phyloP scores from a whole-genome alignment of 2,797 vertebrate species.

The Neostethus bicornis region DNA sequence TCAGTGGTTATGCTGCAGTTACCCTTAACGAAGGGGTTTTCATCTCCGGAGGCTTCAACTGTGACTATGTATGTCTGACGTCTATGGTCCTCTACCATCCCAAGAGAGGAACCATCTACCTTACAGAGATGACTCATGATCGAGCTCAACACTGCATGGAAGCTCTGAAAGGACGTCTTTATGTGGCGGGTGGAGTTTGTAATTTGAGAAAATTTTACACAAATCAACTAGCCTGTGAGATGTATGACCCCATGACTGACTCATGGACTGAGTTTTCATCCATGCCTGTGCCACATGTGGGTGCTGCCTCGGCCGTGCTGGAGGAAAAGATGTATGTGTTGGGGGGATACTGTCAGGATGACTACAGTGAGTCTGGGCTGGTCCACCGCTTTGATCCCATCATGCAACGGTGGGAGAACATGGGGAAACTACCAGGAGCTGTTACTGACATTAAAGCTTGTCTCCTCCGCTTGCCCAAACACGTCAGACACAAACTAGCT shows the following conservation, averaged over 20 bases:
- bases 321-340: conserved; percentile 79
- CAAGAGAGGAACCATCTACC: conserved; percentile 64
- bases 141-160: conserved; percentile 83
- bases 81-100: conserved; percentile 78
- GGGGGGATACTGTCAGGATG: conserved; percentile 81
- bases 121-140: conserved; percentile 75
- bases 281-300: conserved; percentile 74
- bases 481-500: conserved; percentile 52
- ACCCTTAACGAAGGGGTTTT: conserved; percentile 66
- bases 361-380: conserved; percentile 74
- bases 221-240: conserved; percentile 76
- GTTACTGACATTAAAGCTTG: conserved; percentile 75
- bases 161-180: conserved; percentile 63
- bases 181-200: conserved; percentile 74
- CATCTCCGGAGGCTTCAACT: conserved; percentile 81
- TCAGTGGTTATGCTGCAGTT: conserved; percentile 73
- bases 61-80: conserved; percentile 73
- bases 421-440: conserved; percentile 75
- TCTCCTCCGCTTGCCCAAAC: conserved; percentile 67
- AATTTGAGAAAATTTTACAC: conserved; percentile 76
- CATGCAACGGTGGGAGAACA: conserved; percentile 71
- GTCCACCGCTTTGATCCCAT: conserved; percentile 75
- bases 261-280: conserved; percentile 63
- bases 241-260: conserved; percentile 61
- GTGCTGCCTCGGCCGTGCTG: conserved; percentile 74